Conservation (phyloP, 2,888 invertebrate genomes). For the Phalera bucephala region DNA sequence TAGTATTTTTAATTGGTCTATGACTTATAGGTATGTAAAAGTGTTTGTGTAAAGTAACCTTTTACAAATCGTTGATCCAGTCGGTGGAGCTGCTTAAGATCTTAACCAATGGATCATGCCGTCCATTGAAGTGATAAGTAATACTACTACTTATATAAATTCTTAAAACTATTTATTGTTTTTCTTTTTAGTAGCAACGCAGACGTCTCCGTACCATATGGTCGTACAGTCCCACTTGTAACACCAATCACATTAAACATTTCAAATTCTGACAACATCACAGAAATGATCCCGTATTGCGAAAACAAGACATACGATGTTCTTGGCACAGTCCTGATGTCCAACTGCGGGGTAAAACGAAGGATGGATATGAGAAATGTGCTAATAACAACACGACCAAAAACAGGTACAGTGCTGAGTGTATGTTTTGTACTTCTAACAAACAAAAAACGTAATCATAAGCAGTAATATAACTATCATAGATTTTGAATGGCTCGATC, state of each 20-base stretch:
- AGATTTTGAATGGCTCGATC: too few relatives aligned
- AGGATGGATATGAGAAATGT: conserved; percentile 83
- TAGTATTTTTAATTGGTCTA: conserved; percentile 88
- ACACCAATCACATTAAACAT: conserved; percentile 19
- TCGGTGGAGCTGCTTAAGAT: too few relatives aligned
- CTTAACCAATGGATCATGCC: too few relatives aligned
- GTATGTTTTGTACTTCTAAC: too few relatives aligned
- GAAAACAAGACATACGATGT: conserved; percentile 66
- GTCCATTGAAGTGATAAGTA: too few relatives aligned
- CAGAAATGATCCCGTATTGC: conserved; percentile 58
- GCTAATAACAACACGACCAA: conserved; percentile 44
- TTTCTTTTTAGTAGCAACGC: conserved; percentile 84
- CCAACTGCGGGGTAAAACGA: conserved; percentile 77
- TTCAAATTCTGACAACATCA: conserved; percentile 18
- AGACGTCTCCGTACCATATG: conserved; percentile 87
- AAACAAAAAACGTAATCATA: too few relatives aligned
- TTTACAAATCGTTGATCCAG: too few relatives aligned
- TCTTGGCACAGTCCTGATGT: conserved; percentile 80
- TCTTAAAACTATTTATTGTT: too few relatives aligned
- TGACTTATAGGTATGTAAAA: conserved; percentile 83
- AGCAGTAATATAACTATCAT: too few relatives aligned
- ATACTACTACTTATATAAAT: too few relatives aligned
- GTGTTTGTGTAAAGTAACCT: too few relatives aligned
- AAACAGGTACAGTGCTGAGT: too few relatives aligned
- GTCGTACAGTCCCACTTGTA: conserved; percentile 71